Evolutionary conservation across 2,888 invertebrate species (phyloP).

Genomic region (Mesoligia furuncula): DNA sequence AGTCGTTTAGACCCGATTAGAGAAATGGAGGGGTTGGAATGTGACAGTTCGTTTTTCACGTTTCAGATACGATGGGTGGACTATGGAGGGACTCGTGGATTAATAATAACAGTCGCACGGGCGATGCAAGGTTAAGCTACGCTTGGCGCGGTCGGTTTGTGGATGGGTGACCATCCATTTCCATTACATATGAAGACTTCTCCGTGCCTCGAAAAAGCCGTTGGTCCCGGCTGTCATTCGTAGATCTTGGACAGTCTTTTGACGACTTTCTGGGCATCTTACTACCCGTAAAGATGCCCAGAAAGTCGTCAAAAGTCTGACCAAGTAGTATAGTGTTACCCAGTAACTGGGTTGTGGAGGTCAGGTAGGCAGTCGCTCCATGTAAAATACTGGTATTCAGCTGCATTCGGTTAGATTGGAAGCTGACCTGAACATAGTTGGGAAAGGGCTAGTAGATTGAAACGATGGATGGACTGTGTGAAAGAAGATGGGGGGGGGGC

Average conservation of each 20-base stretch:
- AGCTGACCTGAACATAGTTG: not conserved
- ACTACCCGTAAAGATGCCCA: too few relatives aligned
- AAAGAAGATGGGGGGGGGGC: too few relatives aligned
- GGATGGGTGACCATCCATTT: not conserved
- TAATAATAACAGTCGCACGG: not conserved
- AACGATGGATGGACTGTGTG: not conserved
- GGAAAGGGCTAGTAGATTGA: not conserved
- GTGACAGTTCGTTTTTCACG: not conserved
- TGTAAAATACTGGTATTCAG: not conserved
- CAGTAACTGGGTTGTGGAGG: too few relatives aligned
- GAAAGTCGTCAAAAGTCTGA: too few relatives aligned
- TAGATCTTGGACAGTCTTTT: too few relatives aligned
- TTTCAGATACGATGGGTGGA: not conserved
- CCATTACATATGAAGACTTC: not conserved
- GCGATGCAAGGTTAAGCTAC: too few relatives aligned
- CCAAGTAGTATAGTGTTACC: too few relatives aligned
- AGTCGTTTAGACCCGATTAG: not conserved
- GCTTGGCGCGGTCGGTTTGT: not conserved
- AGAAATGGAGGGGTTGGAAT: not conserved
- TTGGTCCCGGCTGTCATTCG: not conserved
- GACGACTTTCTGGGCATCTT: too few relatives aligned
- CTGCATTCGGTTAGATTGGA: not conserved
- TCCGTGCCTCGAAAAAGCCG: not conserved
- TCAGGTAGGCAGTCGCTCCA: too few relatives aligned
- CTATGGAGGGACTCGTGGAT: not conserved